Conservation (phyloP, 2,888 invertebrate species). For the Holacanthella duospinosa region DNA sequence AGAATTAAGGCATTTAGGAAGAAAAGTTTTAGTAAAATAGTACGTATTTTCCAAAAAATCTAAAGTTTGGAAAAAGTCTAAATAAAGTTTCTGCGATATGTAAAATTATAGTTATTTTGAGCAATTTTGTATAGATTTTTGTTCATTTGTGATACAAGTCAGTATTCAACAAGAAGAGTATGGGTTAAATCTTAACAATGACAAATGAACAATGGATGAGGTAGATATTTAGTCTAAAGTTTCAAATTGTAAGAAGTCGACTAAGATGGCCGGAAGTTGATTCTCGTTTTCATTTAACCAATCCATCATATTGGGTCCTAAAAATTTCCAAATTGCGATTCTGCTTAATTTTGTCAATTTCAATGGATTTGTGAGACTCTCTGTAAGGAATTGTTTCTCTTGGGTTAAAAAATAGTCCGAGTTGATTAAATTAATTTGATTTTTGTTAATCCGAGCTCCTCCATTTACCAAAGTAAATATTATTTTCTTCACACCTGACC, state of each 20-base stretch:
- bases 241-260: conserved; percentile 4
- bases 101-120: too few relatives aligned
- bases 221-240: not conserved
- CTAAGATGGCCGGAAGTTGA: conserved; percentile 25
- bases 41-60: not conserved
- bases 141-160: too few relatives aligned
- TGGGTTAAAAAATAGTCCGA: not conserved
- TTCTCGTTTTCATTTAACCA: conserved; percentile 23
- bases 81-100: too few relatives aligned
- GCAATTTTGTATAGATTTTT: too few relatives aligned
- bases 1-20: too few relatives aligned
- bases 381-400: not conserved
- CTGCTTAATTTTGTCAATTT: conserved; percentile 20
- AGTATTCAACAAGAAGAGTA: too few relatives aligned
- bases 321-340: conserved; percentile 12
- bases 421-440: conserved; percentile 18
- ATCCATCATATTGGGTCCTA: conserved; percentile 22
- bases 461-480: conserved; percentile 27
- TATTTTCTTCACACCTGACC: conserved; percentile 20
- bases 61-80: not conserved
- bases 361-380: conserved; percentile 19
- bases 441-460: conserved; percentile 17
- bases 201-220: too few relatives aligned
- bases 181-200: too few relatives aligned
- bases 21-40: too few relatives aligned